A percentile compares a stretch with the other conserved stretches of the same genome.
Evolutionary conservation across 2,797 vertebrate species (phyloP).

Genomic region (Triplophysa bombifrons): DNA sequence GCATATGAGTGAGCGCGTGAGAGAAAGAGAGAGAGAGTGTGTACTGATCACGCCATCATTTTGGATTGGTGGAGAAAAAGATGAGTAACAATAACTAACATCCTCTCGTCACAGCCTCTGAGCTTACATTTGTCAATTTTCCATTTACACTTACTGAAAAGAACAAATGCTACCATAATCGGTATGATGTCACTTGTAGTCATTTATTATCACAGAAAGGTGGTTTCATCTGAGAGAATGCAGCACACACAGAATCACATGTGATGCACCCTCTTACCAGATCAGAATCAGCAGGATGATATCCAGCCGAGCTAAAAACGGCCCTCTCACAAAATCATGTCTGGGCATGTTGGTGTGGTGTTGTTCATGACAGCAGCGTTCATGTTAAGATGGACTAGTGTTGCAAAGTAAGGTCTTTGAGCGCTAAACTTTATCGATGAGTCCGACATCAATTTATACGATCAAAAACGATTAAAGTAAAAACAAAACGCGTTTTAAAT

Average conservation of each 20-base stretch:
- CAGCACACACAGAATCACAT: not conserved
- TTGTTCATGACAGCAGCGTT: slow-evolving; percentile 24
- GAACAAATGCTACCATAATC: slow-evolving; percentile 16
- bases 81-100: slow-evolving; percentile 53
- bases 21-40: slow-evolving; percentile 10
- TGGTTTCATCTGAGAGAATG: slow-evolving; percentile 4
- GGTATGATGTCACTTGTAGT: not conserved
- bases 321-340: slow-evolving; percentile 32
- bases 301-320: slow-evolving; percentile 34
- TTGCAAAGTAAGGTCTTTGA: not conserved
- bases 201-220: slow-evolving; percentile 20
- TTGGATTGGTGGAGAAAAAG: slow-evolving; percentile 31
- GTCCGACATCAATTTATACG: not conserved
- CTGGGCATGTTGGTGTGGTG: slow-evolving; percentile 43
- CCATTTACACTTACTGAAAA: slow-evolving; percentile 45
- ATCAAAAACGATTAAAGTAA: not conserved
- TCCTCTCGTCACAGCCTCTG: slow-evolving; percentile 22
- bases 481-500: not conserved
- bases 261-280: not conserved
- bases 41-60: slow-evolving; percentile 42
- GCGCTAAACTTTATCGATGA: not conserved
- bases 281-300: slow-evolving; percentile 7
- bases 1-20: not conserved
- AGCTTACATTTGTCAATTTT: slow-evolving; percentile 40
- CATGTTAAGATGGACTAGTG: slow-evolving; percentile 9